Base-by-base conservation (phyloP, 2,888 invertebrate species). In the Melanotus villosus region DNA sequence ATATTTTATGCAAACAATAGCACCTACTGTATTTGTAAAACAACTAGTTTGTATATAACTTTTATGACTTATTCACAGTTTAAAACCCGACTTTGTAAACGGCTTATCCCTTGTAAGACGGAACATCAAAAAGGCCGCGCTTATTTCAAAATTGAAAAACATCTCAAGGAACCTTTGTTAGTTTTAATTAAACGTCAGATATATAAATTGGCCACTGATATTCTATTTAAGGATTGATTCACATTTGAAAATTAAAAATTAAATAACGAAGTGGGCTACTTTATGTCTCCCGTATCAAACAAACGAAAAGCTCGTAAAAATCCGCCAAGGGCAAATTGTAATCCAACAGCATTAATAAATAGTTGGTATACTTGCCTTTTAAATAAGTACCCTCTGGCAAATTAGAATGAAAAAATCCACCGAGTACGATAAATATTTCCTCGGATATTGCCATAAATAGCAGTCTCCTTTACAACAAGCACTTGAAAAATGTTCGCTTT, bases 1-100 rank as follows among this genome's bases (percentile, higher is more conserved):
- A 18, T 34, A 54, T 26, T 34, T 54, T 54, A 32, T 14, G 54
- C 34, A 26, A 54, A 54, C 19, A 54, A 10, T 54, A 54, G 32
- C 54, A 32, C 54, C 54, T 54, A 54, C 54, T 54, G 26, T 34
- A 32, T 54, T 26, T 54, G 54, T 30, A 21, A n/a, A 47, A 47
- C 26, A 26, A 7, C 26, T n/a, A 26, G 26, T 26, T 26, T 7
- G 4, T 26, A n/a, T n/a, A 21, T 21, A 23, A 47, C 16, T 7
- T 54, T 52, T 52, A 52, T 26, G 32, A 52, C 52, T 54, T 54
- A 54, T 14, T 26, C 26, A n/a, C n/a, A n/a, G n/a, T 7, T 26
- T 7, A 26, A 7, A 26, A 26, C 4, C n/a, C 26, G 26, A 3
- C 26, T n/a, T 26, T 26, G 7, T 7, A 3, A 7, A 26, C 26